Base-by-base conservation (phyloP, 2,797 vertebrate species). In the Cheracebus regulus region DNA sequence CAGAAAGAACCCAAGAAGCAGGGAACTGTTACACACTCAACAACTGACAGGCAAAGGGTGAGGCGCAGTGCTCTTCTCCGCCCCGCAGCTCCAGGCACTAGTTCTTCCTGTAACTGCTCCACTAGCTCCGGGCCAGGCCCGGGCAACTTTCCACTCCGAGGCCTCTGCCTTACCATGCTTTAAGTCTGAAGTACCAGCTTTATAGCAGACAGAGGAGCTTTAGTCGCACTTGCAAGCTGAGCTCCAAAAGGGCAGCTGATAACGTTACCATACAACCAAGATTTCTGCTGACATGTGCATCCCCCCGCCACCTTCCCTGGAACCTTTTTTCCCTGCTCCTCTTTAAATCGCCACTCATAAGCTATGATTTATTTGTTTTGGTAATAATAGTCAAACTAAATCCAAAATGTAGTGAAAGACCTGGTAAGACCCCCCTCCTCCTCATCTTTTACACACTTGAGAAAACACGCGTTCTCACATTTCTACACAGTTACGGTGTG, bases 211-310 rank as follows among this genome's bases (percentile, higher is more conserved):
- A 15, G 78, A 61, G 92, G 92, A 5, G 30, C 39, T n/a, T 33
- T 70, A 87, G 96, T 96, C 93, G 24, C 90, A 61, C 95, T 96
- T 97, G 88, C 39, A 95, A 93, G 95, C 55, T 83, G 93, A 52
- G 79, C 97, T 97, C 96, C 97, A 73, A 97, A 98, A 98, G 97
- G 98, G 93, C 98, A 98, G 90, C 91, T 98, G 98, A 98, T 98
- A 98, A 98, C 96, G 46, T 46, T 85, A 8, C 92, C 87, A 44
- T 81, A 88, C 70, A 85, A 92, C 72, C 73, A 79, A 78, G 67
- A 92, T 96, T 96, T 95, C 82, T 97, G 93, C 95, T 97, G 97
- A 96, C 97, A 67, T 14, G 57, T 0, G 26, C 10, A 28, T 44
- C 55, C 84, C 88, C 22, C 78, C 36, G 52, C 86, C 90, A 95